Evolutionary conservation across 2,888 invertebrate genomes (phyloP), one percentile per base, ranked within the genome.

Genomic region (Allygus modestus): DNA sequence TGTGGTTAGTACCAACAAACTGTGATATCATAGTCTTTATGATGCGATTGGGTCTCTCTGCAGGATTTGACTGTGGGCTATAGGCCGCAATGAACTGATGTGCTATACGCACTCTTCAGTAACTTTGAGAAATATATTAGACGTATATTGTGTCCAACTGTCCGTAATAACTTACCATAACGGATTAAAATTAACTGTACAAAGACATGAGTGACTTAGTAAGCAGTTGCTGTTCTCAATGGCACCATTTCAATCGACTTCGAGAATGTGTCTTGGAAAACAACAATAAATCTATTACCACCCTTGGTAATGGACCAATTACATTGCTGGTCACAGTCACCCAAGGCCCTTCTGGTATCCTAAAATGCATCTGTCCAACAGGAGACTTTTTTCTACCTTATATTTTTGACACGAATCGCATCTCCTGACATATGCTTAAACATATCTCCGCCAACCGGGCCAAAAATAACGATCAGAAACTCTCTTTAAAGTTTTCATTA

Each of bases 21-120:
- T 88, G 86, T 0, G 88, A 86, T 0, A 89, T 88, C 88, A 90
- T 89, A 0, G 89, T 89, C 81, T 89, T 89, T 0, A 89, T 23
- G 0, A 87, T 87, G 15, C 87, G 82, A 79, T 89, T 90, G 0
- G 87, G 84, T 7, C 89, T 43, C 85, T 90, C 89, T 0, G 88
- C 89, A 0, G 89, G 89, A 82, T 90, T 90, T 7, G 87, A 88
- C 43, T 89, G 89, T 0, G 88, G 87, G 0, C 87, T 20, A 73
- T 89, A 87, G 7, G 86, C 87, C 0, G 89, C 88, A 0, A 88
- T 89, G 0, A 83, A 33, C 0, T 86, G 86, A 75, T 88, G 87
- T 7, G 61, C 51, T 1, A 88, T 85, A 79, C 75, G 0, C 81
- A 65, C 0, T 84, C 77, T 9, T 58, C 31, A 0, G 28, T 85